phyloP scores from a whole-genome alignment of 2,888 invertebrate species.

The Sialis fuliginosa region DNA sequence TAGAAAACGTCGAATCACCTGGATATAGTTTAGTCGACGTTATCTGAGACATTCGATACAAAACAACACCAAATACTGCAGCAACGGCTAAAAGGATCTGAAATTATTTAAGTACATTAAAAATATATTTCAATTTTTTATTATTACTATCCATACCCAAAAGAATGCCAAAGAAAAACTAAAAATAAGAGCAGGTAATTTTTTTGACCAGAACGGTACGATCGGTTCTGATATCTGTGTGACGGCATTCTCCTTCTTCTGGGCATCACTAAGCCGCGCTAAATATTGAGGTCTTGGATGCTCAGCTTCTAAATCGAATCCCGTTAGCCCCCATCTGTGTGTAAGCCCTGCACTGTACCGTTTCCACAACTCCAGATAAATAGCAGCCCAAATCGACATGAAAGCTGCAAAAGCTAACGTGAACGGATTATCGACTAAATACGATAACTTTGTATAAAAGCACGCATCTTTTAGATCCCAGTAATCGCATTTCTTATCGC shows the following conservation, averaged over 20 bases:
- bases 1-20: constrained; percentile 30
- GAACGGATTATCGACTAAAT: constrained; percentile 65
- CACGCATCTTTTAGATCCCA: constrained; percentile 58
- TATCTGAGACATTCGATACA: constrained; percentile 53
- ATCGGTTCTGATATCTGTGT: constrained; percentile 47
- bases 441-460: constrained; percentile 50
- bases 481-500: constrained; percentile 56
- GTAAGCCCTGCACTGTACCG: constrained; percentile 57
- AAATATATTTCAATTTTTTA: no score
- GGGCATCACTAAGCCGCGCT: constrained; percentile 35
- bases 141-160: constrained; percentile 22
- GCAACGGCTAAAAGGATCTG: constrained; percentile 50
- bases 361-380: constrained; percentile 74
- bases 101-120: no score
- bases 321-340: constrained; percentile 69
- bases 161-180: constrained; percentile 50
- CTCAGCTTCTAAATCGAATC: constrained; percentile 53
- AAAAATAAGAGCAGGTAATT: constrained; percentile 49
- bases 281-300: constrained; percentile 64
- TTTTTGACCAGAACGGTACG: constrained; percentile 59
- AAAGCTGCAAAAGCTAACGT: constrained; percentile 63
- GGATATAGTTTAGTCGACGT: constrained; percentile 36
- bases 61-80: constrained; percentile 57
- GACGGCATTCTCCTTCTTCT: constrained; percentile 30
- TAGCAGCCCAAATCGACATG: constrained; percentile 67